Evolutionary conservation across 2,888 invertebrate species (phyloP).

Genomic region (Cancer borealis): DNA sequence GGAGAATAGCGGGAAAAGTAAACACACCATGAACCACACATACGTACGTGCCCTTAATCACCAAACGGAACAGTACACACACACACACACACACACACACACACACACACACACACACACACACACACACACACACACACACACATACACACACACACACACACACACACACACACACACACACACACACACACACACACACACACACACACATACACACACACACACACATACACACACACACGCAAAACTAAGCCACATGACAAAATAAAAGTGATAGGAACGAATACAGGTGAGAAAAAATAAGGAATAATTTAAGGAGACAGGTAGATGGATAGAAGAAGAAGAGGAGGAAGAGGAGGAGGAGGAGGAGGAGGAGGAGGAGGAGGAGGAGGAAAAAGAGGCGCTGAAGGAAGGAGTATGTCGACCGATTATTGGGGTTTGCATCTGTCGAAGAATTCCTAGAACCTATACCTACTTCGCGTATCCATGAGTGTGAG

Average conservation of each 20-base stretch:
- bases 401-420: neutral
- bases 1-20: neutral
- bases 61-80: neutral
- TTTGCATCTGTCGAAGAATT: constrained; percentile 20
- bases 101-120: constrained; percentile 3
- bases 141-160: constrained; percentile 34
- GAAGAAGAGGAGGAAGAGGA: neutral
- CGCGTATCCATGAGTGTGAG: neutral
- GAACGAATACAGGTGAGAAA: neutral
- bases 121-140: neutral
- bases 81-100: constrained; percentile 41
- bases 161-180: neutral
- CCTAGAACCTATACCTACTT: constrained; percentile 4
- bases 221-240: neutral
- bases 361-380: neutral
- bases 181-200: constrained; percentile 34
- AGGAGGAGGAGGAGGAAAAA: constrained; percentile 10
- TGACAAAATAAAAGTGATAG: neutral
- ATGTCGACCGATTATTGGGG: neutral
- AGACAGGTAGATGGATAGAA: neutral
- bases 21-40: neutral
- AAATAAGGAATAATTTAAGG: neutral
- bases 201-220: neutral
- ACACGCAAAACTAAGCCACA: neutral
- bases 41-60: neutral